Conservation (phyloP, 2,113 vertebrate species). For the Ammospiza caudacuta region DNA sequence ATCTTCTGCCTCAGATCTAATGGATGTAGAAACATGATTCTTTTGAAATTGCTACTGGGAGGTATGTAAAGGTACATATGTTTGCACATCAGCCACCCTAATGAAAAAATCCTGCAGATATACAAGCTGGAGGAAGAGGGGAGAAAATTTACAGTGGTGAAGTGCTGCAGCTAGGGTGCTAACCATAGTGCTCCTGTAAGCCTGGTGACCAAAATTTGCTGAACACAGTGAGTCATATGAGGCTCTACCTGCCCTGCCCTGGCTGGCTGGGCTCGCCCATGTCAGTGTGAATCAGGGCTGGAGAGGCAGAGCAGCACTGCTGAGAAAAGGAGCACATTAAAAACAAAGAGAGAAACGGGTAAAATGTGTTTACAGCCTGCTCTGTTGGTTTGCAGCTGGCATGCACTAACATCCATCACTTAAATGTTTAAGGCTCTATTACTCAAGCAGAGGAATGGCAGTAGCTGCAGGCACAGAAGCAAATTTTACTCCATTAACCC, state of each 20-base stretch:
- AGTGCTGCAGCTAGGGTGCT: not conserved
- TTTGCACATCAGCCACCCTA: not conserved
- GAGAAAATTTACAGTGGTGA: not conserved
- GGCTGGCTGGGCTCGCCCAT: not conserved
- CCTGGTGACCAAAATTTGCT: not conserved
- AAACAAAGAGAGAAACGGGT: not conserved
- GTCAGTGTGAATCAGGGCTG: not conserved
- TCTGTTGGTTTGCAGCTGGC: slow-evolving; percentile 48
- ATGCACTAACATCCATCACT: slow-evolving; percentile 43
- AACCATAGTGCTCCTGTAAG: not conserved
- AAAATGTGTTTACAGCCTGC: slow-evolving; percentile 55
- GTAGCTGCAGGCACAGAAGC: slow-evolving; percentile 51
- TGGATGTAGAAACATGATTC: not conserved
- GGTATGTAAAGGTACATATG: not conserved
- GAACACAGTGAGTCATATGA: not conserved
- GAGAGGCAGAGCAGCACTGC: not conserved
- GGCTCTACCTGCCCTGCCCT: not conserved
- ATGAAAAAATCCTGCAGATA: not conserved
- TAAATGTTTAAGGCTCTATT: slow-evolving; percentile 57
- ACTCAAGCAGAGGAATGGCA: slow-evolving; percentile 47
- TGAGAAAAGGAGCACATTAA: slow-evolving; percentile 20
- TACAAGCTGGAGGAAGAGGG: no score
- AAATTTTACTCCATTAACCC: slow-evolving; percentile 62
- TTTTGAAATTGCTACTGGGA: not conserved
- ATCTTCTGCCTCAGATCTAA: not conserved